phyloP scores from a whole-genome alignment of 2,888 invertebrate species.

The Spodoptera littoralis region DNA sequence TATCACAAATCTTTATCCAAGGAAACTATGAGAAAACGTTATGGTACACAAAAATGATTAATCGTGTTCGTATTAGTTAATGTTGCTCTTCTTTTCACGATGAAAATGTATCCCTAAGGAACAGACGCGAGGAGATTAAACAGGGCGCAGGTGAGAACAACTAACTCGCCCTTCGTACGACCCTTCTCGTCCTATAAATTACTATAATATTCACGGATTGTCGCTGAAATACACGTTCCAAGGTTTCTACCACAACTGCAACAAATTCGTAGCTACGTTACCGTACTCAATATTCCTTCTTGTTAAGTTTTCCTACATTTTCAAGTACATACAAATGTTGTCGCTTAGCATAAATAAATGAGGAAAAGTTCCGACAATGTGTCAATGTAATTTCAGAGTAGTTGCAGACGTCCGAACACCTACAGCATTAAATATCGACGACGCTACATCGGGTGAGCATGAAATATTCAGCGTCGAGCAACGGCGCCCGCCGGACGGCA shows the following conservation, averaged over 20 bases:
- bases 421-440: conserved; percentile 62
- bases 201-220: conserved; percentile 40
- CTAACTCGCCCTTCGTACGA: conserved; percentile 33
- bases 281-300: conserved; percentile 8
- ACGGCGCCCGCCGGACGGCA: conserved; percentile 26
- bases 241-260: conserved; percentile 1
- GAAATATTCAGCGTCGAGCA: conserved; percentile 61
- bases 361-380: conserved; percentile 38
- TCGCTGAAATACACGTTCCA: conserved; percentile 1
- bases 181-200: conserved; percentile 43
- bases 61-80: conserved; percentile 27
- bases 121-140: conserved; percentile 46
- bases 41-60: conserved; percentile 22
- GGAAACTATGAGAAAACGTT: not conserved
- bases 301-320: conserved; percentile 18
- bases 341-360: conserved; percentile 48
- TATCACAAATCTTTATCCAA: not conserved
- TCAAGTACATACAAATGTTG: conserved; percentile 34
- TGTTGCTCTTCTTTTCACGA: conserved; percentile 17
- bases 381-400: conserved; percentile 53
- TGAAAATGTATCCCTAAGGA: conserved; percentile 30
- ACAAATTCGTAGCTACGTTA: conserved; percentile 12
- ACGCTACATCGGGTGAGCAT: conserved; percentile 57
- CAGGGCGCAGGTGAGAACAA: conserved; percentile 54
- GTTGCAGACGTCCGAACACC: conserved; percentile 55